phyloP scores from a whole-genome alignment of 2,113 vertebrate genomes.

The Ciconia boyciana region DNA sequence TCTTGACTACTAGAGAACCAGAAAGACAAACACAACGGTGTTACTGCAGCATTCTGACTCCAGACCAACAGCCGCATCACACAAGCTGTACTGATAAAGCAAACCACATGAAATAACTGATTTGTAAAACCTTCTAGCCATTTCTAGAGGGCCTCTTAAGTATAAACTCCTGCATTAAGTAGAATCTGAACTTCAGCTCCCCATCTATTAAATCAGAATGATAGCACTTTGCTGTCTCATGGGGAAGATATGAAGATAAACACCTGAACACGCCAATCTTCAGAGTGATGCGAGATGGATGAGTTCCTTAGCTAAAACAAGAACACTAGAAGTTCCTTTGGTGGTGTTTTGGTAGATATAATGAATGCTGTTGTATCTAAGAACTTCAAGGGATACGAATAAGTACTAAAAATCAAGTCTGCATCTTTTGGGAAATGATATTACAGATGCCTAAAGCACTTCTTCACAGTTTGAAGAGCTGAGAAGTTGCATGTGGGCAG shows the following conservation, averaged over 20 bases:
- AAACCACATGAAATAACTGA: neutral
- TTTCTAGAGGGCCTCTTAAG: neutral
- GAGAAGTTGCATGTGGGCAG: neutral
- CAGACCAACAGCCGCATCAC: neutral
- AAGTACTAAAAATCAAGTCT: neutral
- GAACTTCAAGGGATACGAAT: neutral
- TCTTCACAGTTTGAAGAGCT: neutral
- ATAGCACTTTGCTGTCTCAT: neutral
- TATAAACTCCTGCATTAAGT: neutral
- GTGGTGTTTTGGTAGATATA: neutral
- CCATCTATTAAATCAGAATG: neutral
- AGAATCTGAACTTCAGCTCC: neutral
- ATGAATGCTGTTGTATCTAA: neutral
- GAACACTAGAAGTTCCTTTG: neutral
- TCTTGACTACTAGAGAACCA: neutral
- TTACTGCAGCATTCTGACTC: neutral
- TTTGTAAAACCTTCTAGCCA: neutral
- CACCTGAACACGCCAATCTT: neutral
- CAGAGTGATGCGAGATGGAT: neutral
- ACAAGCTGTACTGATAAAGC: neutral
- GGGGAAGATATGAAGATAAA: neutral
- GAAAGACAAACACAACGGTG: neutral
- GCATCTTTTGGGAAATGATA: neutral
- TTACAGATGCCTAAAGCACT: neutral
- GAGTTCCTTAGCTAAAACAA: neutral